Conservation (phyloP, 2,797 vertebrate genomes). For the Molossus alvarezi region DNA sequence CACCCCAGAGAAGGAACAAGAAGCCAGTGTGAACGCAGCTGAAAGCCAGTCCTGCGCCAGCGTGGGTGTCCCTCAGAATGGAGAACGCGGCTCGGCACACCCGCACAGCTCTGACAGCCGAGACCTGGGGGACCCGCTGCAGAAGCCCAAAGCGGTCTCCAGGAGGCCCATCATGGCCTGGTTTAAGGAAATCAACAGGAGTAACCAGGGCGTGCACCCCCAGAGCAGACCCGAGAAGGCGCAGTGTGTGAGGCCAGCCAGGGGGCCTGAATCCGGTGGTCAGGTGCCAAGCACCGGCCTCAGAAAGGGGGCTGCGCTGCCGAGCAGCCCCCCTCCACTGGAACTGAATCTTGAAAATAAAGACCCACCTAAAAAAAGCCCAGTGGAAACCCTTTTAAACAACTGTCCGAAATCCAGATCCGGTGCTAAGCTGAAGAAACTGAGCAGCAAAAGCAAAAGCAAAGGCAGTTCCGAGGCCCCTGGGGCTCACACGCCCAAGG, state of each 20-base stretch:
- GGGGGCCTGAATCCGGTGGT: constrained; percentile 86
- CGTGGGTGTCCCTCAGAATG: constrained; percentile 62
- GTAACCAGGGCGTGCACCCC: constrained; percentile 55
- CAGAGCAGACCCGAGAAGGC: constrained; percentile 90
- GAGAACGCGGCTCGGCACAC: constrained; percentile 62
- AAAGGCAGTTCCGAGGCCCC: constrained; percentile 87
- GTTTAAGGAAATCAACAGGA: constrained; percentile 88
- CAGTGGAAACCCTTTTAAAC: constrained; percentile 87
- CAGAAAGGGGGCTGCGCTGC: constrained; percentile 82
- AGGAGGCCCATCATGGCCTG: constrained; percentile 88
- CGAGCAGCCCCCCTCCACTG: constrained; percentile 78
- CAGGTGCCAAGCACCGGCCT: constrained; percentile 84
- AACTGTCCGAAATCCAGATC: constrained; percentile 90
- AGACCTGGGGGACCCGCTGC: constrained; percentile 30
- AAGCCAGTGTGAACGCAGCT: not conserved
- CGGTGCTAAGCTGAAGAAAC: constrained; percentile 92
- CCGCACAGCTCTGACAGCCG: constrained; percentile 80
- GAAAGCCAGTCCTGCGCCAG: constrained; percentile 34
- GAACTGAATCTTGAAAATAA: constrained; percentile 87
- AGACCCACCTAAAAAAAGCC: constrained; percentile 85
- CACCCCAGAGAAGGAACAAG: constrained; percentile 52
- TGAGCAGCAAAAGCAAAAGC: constrained; percentile 92
- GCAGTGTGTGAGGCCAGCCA: constrained; percentile 73
- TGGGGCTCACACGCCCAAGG: constrained; percentile 75
- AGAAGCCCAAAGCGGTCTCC: constrained; percentile 82